Evolutionary conservation across 2,797 vertebrate species (phyloP).

Genomic region (Phrynocephalus vlangalii): DNA sequence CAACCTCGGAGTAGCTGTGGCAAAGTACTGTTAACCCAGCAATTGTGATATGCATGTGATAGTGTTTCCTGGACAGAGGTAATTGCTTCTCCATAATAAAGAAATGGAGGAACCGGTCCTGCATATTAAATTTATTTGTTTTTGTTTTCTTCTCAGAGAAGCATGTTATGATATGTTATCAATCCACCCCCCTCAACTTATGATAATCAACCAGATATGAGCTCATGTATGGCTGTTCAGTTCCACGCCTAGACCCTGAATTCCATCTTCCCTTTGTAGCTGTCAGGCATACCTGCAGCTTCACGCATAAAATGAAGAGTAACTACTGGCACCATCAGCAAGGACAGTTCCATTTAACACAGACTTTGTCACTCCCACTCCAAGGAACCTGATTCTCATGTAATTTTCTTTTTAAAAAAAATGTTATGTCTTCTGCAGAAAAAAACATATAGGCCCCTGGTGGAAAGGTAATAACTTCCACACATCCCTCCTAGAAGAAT

Average conservation of each 20-base stretch:
- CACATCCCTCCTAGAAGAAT: constrained; percentile 33
- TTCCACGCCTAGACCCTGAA: background rate
- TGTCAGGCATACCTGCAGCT: background rate
- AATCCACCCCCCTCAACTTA: too few relatives aligned
- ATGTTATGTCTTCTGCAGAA: constrained; percentile 45
- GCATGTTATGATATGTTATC: background rate
- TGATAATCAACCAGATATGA: constrained; percentile 1
- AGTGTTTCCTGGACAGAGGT: background rate
- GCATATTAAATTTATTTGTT: background rate
- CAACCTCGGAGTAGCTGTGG: background rate
- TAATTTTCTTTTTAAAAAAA: constrained; percentile 20
- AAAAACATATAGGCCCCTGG: background rate
- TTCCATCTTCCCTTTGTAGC: background rate
- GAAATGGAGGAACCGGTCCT: background rate
- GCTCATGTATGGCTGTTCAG: constrained; percentile 12
- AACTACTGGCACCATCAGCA: rapidly evolving
- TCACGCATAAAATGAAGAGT: background rate
- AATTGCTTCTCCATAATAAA: background rate
- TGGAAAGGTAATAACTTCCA: constrained; percentile 14
- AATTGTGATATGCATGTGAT: too few relatives aligned
- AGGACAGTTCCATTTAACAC: background rate
- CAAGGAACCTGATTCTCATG: background rate
- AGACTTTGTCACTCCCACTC: background rate
- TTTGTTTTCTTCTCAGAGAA: background rate
- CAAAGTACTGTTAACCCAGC: background rate